Percentiles rank a stretch among this genome's conserved stretches.
These are phyloP conservation scores for Lithophane ornitopus DNA, from an alignment of 2,888 invertebrate genomes.

Conservation along the genomic window DNA sequence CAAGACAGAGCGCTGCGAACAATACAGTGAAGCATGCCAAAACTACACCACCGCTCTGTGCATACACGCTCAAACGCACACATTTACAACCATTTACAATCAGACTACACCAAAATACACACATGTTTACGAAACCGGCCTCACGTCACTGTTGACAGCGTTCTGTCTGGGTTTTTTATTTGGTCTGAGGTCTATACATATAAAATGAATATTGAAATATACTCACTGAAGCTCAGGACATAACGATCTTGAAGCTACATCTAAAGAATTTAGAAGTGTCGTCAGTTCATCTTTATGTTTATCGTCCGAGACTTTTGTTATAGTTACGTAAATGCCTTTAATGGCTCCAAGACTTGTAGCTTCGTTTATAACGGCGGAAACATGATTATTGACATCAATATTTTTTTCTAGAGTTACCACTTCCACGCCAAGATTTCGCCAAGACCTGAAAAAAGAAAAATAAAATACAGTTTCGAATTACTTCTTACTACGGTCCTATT, in stretches of 20 bases:
- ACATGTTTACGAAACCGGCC: no score
- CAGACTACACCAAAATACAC: no score
- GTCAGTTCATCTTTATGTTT: neutral
- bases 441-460: slow-evolving; percentile 17
- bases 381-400: neutral
- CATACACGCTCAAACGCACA: no score
- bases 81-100: no score
- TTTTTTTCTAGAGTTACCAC: neutral
- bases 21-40: no score
- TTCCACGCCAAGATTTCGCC: slow-evolving; percentile 28
- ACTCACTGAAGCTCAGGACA: slow-evolving; percentile 28
- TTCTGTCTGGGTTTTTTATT: no score
- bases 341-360: slow-evolving; percentile 17
- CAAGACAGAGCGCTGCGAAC: no score
- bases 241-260: slow-evolving; percentile 23
- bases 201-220: neutral
- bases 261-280: slow-evolving; percentile 4
- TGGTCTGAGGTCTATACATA: no score
- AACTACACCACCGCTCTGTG: no score
- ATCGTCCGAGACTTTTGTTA: slow-evolving; percentile 11
- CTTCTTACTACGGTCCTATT: no score
- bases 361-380: neutral
- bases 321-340: slow-evolving; percentile 22
- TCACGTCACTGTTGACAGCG: no score
- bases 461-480: neutral